Conservation (phyloP, 2,797 vertebrate genomes). For the Lerista edwardsae region DNA sequence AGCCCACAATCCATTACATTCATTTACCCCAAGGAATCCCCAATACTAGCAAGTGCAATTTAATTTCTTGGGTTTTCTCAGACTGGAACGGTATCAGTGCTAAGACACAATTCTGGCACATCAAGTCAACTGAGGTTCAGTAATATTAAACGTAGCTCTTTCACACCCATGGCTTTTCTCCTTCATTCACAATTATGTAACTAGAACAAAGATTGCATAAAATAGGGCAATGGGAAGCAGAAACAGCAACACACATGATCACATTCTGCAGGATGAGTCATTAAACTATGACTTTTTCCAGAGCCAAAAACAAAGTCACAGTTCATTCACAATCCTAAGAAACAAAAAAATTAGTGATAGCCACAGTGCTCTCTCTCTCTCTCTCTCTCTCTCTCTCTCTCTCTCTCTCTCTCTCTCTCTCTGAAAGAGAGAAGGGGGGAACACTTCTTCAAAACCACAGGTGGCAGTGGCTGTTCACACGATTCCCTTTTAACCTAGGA, state of each 20-base stretch:
- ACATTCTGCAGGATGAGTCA: slow-evolving; percentile 68
- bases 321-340: slow-evolving; percentile 16
- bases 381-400: too few relatives aligned
- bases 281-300: slow-evolving; percentile 48
- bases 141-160: slow-evolving; percentile 51
- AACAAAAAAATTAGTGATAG: slow-evolving; percentile 10
- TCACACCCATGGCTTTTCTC: slow-evolving; percentile 24
- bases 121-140: slow-evolving; percentile 16
- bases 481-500: neutral
- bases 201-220: slow-evolving; percentile 67
- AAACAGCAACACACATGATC: slow-evolving; percentile 58
- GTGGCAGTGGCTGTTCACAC: neutral
- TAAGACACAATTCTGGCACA: slow-evolving; percentile 34
- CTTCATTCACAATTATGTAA: slow-evolving; percentile 62
- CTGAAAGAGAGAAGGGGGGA: too few relatives aligned
- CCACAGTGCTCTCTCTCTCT: neutral
- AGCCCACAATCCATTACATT: neutral
- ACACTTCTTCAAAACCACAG: neutral
- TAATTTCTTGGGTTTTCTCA: slow-evolving; percentile 45
- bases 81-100: slow-evolving; percentile 44
- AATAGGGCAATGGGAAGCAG: slow-evolving; percentile 71
- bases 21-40: slow-evolving; percentile 24
- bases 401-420: too few relatives aligned
- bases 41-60: slow-evolving; percentile 32
- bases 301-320: slow-evolving; percentile 64